Conservation (phyloP, 2,797 vertebrate species). For the Fratercula arctica region DNA sequence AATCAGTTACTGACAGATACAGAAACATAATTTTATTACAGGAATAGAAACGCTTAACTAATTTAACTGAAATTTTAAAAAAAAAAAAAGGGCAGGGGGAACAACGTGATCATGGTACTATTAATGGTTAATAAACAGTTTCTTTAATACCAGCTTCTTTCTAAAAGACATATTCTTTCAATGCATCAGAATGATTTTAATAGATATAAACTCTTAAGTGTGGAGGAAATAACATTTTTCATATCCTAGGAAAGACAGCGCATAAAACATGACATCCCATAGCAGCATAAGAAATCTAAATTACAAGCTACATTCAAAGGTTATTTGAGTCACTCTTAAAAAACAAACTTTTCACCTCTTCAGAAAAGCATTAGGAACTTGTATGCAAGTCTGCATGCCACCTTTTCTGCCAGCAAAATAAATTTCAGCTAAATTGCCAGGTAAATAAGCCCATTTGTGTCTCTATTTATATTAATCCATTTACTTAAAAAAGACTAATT, state of each 20-base stretch:
- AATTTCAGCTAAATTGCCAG: neutral
- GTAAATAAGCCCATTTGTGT: neutral
- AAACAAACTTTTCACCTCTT: neutral
- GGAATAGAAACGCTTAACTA: neutral
- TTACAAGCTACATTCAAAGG: conserved; percentile 25
- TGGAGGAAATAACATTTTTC: neutral
- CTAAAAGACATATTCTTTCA: neutral
- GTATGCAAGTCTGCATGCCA: conserved; percentile 29
- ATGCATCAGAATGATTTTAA: neutral
- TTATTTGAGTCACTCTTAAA: neutral
- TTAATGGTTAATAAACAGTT: neutral
- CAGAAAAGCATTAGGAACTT: conserved; percentile 36
- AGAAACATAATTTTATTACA: neutral
- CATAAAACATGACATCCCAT: conserved; percentile 56
- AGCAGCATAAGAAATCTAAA: conserved; percentile 14
- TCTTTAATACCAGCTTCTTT: neutral
- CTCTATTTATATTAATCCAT: neutral
- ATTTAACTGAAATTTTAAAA: neutral
- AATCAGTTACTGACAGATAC: neutral
- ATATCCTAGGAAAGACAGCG: neutral
- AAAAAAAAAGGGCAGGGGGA: rapidly evolving
- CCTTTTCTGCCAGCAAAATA: conserved; percentile 25
- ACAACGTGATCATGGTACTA: neutral
- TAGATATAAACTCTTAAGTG: neutral
- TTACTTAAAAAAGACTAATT: neutral